Conservation (phyloP, 1,140 invertebrate genomes). For the Drosophila pseudoananassae region DNA sequence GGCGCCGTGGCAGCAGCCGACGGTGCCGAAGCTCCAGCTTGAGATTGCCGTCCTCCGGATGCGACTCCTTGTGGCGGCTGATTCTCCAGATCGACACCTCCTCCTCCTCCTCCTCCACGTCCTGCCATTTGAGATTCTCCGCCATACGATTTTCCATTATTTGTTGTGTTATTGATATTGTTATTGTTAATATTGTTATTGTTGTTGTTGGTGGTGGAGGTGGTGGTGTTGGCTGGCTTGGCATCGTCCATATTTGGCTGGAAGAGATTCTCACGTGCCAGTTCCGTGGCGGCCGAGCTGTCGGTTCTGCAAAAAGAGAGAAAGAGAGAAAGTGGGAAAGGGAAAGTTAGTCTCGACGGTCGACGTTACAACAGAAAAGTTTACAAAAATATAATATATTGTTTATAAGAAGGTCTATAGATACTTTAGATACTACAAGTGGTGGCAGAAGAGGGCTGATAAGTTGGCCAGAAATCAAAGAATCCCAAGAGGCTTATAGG, state of each 20-base stretch:
- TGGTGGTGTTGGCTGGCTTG: slow-evolving; percentile 60
- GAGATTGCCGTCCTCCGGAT: slow-evolving; percentile 8
- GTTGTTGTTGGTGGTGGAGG: slow-evolving; percentile 42
- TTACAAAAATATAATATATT: background rate
- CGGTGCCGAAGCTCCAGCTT: slow-evolving; percentile 23
- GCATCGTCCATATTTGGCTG: slow-evolving; percentile 78
- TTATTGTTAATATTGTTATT: background rate
- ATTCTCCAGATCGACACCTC: slow-evolving; percentile 52
- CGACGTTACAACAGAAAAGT: slow-evolving; percentile 8
- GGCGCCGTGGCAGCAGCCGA: slow-evolving; percentile 18
- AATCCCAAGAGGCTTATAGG: no score
- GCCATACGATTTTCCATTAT: slow-evolving; percentile 10
- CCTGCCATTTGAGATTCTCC: background rate
- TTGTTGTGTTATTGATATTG: background rate
- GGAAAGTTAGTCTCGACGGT: slow-evolving; percentile 66
- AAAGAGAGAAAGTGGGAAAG: slow-evolving; percentile 69
- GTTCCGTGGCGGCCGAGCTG: slow-evolving; percentile 57
- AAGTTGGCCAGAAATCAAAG: no score
- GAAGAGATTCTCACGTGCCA: slow-evolving; percentile 82
- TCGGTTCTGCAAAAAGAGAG: slow-evolving; percentile 73
- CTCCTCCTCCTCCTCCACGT: slow-evolving; percentile 28
- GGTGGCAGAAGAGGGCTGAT: no score
- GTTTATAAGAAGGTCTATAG: background rate
- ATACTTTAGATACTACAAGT: no score
- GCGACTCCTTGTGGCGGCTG: slow-evolving; percentile 31